Evolutionary conservation across 2,888 invertebrate genomes (phyloP).

Genomic region (Eupithecia exiguata): DNA sequence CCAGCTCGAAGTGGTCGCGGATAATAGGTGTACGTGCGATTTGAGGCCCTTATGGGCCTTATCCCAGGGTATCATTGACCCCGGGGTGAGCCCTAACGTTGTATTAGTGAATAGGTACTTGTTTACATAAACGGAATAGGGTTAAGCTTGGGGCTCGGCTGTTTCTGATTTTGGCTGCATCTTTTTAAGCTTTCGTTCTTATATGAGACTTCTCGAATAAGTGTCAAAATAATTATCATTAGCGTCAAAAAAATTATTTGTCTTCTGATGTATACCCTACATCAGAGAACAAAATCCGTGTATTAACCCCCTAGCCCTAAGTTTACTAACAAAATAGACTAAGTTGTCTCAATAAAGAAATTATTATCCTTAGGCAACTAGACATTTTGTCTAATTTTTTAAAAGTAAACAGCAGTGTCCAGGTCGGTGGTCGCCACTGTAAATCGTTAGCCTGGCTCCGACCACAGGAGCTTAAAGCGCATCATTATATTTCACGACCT

Average conservation of each 20-base stretch:
- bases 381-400: too few species aligned
- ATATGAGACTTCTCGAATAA: neutral
- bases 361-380: too few species aligned
- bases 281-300: too few species aligned
- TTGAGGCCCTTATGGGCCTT: slow-evolving; percentile 29
- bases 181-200: neutral
- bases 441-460: neutral
- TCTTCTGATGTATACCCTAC: too few species aligned
- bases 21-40: slow-evolving; percentile 10
- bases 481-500: neutral
- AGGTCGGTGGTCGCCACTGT: neutral
- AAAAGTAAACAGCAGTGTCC: too few species aligned
- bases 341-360: too few species aligned
- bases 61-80: slow-evolving; percentile 63
- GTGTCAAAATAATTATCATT: neutral
- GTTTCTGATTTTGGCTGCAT: neutral
- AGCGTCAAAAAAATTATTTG: too few species aligned
- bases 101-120: slow-evolving; percentile 60
- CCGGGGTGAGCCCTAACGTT: slow-evolving; percentile 57
- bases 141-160: slow-evolving; percentile 1
- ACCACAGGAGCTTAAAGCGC: neutral
- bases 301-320: too few species aligned
- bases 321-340: too few species aligned
- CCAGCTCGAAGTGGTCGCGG: neutral
- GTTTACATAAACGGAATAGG: slow-evolving; percentile 49